These are phyloP conservation scores for Aix galericulata DNA, from an alignment of 2,113 vertebrate genomes.

Conservation along the genomic window DNA sequence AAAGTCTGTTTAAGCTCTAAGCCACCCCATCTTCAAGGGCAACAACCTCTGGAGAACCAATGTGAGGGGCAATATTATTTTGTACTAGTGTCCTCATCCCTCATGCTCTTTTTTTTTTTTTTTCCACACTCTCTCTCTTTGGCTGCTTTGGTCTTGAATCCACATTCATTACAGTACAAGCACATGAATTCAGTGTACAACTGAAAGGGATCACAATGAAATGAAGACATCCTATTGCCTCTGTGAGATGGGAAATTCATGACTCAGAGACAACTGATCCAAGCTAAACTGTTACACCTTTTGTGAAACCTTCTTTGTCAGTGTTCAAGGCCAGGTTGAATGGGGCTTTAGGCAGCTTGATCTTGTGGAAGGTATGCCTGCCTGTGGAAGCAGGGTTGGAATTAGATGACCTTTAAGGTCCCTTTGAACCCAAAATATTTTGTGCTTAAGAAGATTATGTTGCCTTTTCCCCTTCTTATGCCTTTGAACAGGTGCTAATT, in stretches of 20 bases:
- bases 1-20: not conserved
- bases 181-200: not conserved
- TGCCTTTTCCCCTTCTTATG: not conserved
- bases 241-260: not conserved
- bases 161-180: not conserved
- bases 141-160: not conserved
- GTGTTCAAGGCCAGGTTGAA: not conserved
- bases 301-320: not conserved
- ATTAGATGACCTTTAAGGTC: not conserved
- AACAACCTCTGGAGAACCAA: not conserved
- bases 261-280: not conserved
- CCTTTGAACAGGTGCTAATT: not conserved
- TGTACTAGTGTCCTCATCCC: not conserved
- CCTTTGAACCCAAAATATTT: not conserved
- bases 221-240: not conserved
- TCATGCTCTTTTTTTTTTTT: not conserved
- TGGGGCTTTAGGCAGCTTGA: not conserved
- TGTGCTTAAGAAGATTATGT: not conserved
- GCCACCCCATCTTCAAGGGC: not conserved
- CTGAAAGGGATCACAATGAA: not conserved
- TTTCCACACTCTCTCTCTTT: not conserved
- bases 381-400: not conserved
- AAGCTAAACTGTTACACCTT: not conserved
- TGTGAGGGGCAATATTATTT: not conserved
- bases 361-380: not conserved